Conservation (phyloP, 2,888 invertebrate genomes). For the Gnatocerus cornutus region DNA sequence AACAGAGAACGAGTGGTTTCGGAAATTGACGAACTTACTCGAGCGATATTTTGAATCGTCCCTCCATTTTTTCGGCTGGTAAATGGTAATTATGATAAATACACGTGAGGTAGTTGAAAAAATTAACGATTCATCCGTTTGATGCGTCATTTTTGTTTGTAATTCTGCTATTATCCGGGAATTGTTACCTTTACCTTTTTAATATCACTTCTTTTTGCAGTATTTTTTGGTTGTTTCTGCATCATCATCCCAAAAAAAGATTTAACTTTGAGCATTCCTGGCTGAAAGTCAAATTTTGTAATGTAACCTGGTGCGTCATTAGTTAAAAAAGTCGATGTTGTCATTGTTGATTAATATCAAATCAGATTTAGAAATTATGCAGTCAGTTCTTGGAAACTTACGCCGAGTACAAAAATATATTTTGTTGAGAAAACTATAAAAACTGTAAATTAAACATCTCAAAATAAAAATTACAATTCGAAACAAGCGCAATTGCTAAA, state of each 20-base stretch:
- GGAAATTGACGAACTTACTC: conserved; percentile 24
- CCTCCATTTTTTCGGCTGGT: conserved; percentile 10
- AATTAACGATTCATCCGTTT: conserved; percentile 28
- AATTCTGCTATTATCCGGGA: conserved; percentile 12
- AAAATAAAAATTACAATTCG: no score
- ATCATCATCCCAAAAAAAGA: no score
- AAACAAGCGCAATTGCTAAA: no score
- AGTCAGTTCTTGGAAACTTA: no score
- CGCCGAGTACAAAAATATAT: no score
- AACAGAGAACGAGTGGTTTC: conserved; percentile 39
- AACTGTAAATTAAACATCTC: no score
- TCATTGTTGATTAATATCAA: conserved; percentile 4
- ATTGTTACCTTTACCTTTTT: not conserved
- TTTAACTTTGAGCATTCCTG: no score
- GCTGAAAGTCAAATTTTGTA: no score
- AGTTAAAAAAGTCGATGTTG: not conserved
- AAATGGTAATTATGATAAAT: conserved; percentile 6
- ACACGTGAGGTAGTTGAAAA: not conserved
- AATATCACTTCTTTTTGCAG: no score
- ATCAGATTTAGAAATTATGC: not conserved
- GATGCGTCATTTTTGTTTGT: conserved; percentile 38
- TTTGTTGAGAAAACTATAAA: no score
- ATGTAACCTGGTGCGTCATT: not conserved
- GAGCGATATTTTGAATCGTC: conserved; percentile 26
- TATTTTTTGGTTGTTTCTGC: no score